These are phyloP conservation scores for Calypte anna DNA, from an alignment of 2,113 vertebrate species.

Conservation along the genomic window DNA sequence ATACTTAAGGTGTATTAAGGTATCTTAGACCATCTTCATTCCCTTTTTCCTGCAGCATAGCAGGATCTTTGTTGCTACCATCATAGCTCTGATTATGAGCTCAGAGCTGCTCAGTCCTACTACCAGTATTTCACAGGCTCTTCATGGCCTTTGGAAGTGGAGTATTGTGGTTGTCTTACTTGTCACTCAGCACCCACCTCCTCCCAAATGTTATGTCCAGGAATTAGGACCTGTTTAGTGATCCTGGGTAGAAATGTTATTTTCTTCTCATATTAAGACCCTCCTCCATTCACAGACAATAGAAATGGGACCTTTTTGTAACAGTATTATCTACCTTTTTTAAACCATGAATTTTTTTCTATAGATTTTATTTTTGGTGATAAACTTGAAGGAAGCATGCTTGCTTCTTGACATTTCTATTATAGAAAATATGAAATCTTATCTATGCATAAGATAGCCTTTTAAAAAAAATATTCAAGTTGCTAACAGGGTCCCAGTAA, in stretches of 20 bases:
- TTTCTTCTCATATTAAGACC: neutral
- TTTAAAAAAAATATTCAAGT: neutral
- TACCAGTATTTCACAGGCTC: constrained; percentile 15
- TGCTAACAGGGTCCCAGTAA: neutral
- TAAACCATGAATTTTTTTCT: neutral
- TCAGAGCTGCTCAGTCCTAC: neutral
- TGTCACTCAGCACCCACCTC: neutral
- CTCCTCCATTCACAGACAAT: neutral
- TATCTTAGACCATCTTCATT: neutral
- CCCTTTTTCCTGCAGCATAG: neutral
- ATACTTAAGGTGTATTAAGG: neutral
- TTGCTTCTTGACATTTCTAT: neutral
- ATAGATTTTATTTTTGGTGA: neutral
- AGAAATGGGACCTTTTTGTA: constrained; percentile 2
- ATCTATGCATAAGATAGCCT: neutral
- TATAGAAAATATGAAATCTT: neutral
- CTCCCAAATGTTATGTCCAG: neutral
- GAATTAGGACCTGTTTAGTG: constrained; percentile 16
- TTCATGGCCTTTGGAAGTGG: constrained; percentile 15
- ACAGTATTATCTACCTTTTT: neutral
- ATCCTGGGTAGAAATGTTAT: constrained; percentile 4
- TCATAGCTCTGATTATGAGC: neutral
- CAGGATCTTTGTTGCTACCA: neutral
- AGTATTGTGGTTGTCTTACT: neutral
- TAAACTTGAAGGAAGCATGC: neutral